Evolutionary conservation across 2,797 vertebrate species (phyloP), one percentile per base, ranked within the genome.

Genomic region (Pangasius sanitwongsei): DNA sequence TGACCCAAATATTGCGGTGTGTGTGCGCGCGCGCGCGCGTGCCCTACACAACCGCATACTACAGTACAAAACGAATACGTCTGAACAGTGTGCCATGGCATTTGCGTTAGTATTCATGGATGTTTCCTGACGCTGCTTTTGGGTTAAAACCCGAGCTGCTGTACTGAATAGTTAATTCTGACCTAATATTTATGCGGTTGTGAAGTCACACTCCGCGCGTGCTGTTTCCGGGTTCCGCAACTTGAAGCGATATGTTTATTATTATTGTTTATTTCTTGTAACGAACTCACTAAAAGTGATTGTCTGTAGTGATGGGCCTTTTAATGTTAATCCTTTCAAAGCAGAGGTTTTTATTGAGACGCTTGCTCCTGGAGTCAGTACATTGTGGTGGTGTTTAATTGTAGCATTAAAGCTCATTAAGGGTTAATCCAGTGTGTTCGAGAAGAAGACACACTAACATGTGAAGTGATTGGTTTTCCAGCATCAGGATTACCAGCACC

Each of bases 1-100:
- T 92, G 90, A 91, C 91, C 89, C 86, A 90, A 87, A 92, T 91
- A 90, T 88, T 84, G 88, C 85, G 20, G 4, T 87, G n/a, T 57
- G 77, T 85, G n/a, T n/a, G n/a, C n/a, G n/a, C n/a, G 85, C 59
- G 31, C 81, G 83, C 65, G 86, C 28, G 28, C 89, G 70, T 61
- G 67, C 4, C 18, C 44, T 25, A 50, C 28, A 87, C 74, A 65
- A 78, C 57, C 86, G 72, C 72, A 87, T 37, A 61, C 50, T 48
- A 61, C 55, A 1, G 8, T 57, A 28, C 18, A 34, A 65, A 31
- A 50, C 7, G 6, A 2, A 31, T 5, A 11, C 41, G 25, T 63
- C 6, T 41, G 12, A 37, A 12, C 50, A 28, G 1, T n/a, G 13
- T 23, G 11, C 23, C 23, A 37, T 5, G 12, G 2, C 31, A 2